These are phyloP conservation scores for Byasa hedistus DNA, from an alignment of 2,888 invertebrate genomes.

Conservation along the genomic window DNA sequence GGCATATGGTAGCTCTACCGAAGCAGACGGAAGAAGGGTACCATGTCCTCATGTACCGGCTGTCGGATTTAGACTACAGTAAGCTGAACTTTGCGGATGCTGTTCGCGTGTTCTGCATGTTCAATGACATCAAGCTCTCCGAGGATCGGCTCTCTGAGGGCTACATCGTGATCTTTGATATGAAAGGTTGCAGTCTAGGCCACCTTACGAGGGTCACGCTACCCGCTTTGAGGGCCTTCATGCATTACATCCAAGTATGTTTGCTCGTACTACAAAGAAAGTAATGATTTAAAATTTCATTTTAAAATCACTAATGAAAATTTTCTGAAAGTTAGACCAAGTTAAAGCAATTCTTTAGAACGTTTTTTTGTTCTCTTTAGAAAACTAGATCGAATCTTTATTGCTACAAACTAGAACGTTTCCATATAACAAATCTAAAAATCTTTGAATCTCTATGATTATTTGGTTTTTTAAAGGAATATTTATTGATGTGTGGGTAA, in stretches of 20 bases:
- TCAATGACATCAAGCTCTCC: conserved; percentile 82
- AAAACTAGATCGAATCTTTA: no score
- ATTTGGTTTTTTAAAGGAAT: neutral
- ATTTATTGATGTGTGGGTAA: no score
- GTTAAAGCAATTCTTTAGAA: no score
- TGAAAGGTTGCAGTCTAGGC: conserved; percentile 83
- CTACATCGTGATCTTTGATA: conserved; percentile 84
- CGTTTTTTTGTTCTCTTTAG: no score
- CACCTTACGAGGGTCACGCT: conserved; percentile 83
- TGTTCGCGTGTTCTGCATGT: conserved; percentile 83
- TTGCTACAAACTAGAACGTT: no score
- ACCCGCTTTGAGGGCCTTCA: conserved; percentile 82
- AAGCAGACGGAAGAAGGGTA: conserved; percentile 82
- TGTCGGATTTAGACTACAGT: conserved; percentile 81
- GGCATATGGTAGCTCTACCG: conserved; percentile 82
- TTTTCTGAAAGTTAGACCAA: neutral
- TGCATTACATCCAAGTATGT: conserved; percentile 83
- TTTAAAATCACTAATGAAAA: neutral
- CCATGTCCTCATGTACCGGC: conserved; percentile 80
- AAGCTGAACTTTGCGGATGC: conserved; percentile 83
- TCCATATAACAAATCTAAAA: no score
- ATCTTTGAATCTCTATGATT: no score
- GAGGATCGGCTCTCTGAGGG: conserved; percentile 80
- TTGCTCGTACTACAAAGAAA: neutral
- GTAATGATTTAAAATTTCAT: no score